Base-by-base conservation (phyloP, 2,113 vertebrate genomes). In the Malaclemys terrapin region DNA sequence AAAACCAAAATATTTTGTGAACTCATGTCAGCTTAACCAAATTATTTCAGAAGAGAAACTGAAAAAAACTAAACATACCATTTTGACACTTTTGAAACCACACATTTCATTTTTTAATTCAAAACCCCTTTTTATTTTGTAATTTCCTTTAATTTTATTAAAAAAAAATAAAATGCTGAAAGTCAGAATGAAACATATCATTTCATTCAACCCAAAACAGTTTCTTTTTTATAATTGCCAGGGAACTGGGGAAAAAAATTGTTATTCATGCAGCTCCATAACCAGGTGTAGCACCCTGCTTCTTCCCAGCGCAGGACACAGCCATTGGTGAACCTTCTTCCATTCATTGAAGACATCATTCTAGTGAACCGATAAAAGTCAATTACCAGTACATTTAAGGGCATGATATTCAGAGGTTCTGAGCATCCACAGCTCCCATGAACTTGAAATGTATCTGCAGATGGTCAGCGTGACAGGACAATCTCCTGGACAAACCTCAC, bases 241-340 rank as follows among this genome's bases (percentile, higher is more conserved):
- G 31, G 31, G 14, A 62, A 62, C 59, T n/a, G 25, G 25, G 13
- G 5, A 31, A 54, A 29, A 59, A 11, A 29, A 31, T 31, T 54
- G 10, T 24, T 31, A 59, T 29, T 35, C 31, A n/a, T 2, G 1
- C 31, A 65, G 6, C 31, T 65, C 13, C 62, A 65, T 65, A 35
- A 65, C 16, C 35, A n/a, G 35, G 14, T 35, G 31, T 17, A 65
- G 16, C 31, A 65, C 24, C 72, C 38, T 24, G n/a, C 16, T 42
- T 22, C n/a, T 75, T 42, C 69, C 19, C 35, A 35, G 4, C 20
- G 35, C 65, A n/a, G 31, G 79, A 49, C 92, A 88, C 52, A 47
- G 80, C 52, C 80, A 85, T 38, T 88, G 6, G 12, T 91, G 54
- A 80, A 54, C 82, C 89, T 95, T 92, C 94, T 89, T 94, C 29